Conservation (phyloP, 2,888 invertebrate genomes). For the Megastigmus dorsalis region DNA sequence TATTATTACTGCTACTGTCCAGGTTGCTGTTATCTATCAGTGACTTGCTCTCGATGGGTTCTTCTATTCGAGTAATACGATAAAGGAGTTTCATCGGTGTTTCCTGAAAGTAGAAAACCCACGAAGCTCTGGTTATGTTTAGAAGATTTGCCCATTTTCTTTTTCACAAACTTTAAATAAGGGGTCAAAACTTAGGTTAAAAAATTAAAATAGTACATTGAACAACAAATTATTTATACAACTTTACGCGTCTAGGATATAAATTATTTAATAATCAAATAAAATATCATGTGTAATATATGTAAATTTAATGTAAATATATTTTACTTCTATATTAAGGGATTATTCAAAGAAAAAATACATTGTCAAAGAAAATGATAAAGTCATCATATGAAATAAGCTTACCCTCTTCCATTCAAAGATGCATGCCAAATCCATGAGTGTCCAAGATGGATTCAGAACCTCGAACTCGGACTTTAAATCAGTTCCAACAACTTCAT, state of each 20-base stretch:
- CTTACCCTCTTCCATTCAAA: conserved; percentile 94
- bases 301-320: too few species aligned
- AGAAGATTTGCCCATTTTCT: too few species aligned
- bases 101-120: conserved; percentile 62
- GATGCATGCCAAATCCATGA: conserved; percentile 96
- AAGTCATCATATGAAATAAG: too few species aligned
- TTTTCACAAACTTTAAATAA: too few species aligned
- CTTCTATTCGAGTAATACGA: conserved; percentile 62
- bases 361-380: neutral
- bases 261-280: too few species aligned
- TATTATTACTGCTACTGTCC: conserved; percentile 40
- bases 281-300: too few species aligned
- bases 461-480: conserved; percentile 58
- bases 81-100: conserved; percentile 67
- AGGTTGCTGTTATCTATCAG: conserved; percentile 12
- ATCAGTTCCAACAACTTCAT: conserved; percentile 61
- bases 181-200: too few species aligned
- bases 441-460: conserved; percentile 76
- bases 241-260: too few species aligned
- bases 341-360: neutral
- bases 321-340: too few species aligned
- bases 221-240: too few species aligned
- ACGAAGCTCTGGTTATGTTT: neutral
- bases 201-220: too few species aligned
- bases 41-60: conserved; percentile 40